Evolutionary conservation across 2,797 vertebrate genomes (phyloP).

Genomic region (Protosalanx chinensis): DNA sequence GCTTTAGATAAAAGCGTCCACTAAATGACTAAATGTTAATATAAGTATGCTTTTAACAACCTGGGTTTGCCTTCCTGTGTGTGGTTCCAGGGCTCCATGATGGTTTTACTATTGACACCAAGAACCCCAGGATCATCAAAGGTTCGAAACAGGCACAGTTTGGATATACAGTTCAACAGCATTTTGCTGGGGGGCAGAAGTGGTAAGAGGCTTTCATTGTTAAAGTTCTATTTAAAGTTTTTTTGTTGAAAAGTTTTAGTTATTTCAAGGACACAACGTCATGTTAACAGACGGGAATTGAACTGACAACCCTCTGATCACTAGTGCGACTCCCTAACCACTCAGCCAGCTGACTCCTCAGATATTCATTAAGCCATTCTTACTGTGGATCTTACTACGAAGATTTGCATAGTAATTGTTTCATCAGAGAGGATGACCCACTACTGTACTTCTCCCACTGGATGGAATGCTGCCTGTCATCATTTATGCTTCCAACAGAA

Average conservation of each 20-base stretch:
- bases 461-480: conserved; percentile 44
- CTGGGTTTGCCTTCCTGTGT: conserved; percentile 31
- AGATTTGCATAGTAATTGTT: conserved; percentile 29
- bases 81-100: conserved; percentile 72
- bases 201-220: conserved; percentile 75
- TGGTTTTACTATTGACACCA: conserved; percentile 91
- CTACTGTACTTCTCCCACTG: conserved; percentile 35
- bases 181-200: conserved; percentile 86
- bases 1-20: no score
- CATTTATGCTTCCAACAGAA: conserved; percentile 44
- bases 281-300: no score
- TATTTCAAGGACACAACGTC: no score
- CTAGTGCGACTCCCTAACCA: no score
- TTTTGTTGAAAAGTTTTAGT: background rate
- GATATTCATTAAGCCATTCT: conserved; percentile 16
- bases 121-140: conserved; percentile 79
- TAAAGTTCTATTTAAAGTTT: background rate
- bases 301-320: no score
- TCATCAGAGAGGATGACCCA: conserved; percentile 45
- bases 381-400: conserved; percentile 18
- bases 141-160: conserved; percentile 90
- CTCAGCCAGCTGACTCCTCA: no score
- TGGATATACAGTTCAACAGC: conserved; percentile 96
- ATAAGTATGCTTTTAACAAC: conserved; percentile 14
- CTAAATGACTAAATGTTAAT: background rate